A percentile compares a stretch with the other conserved stretches of the same genome.
Conservation (phyloP, 2,113 vertebrate species). For the Sarotherodon lohbergeri region DNA sequence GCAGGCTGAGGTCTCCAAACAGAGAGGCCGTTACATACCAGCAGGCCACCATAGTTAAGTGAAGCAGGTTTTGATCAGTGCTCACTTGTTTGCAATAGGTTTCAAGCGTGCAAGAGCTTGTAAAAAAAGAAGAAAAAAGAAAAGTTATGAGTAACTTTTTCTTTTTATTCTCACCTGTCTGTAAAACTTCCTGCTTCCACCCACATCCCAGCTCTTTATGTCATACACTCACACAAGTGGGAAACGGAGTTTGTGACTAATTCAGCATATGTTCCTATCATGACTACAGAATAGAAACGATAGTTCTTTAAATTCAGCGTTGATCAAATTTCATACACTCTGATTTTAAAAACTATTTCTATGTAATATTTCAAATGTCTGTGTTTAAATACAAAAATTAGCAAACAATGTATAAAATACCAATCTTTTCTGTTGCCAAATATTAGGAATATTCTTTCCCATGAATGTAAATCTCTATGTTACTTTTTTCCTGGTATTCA, state of each 20-base stretch:
- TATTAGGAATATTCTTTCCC: background rate
- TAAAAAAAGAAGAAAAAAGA: background rate
- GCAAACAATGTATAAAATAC: background rate
- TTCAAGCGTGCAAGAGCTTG: background rate
- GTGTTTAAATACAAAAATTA: background rate
- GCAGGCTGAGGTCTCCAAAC: constrained; percentile 14
- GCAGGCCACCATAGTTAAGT: constrained; percentile 15
- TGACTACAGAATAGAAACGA: background rate
- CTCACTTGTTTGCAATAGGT: background rate
- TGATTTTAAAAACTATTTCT: background rate
- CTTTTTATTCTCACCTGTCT: background rate
- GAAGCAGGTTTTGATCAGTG: constrained; percentile 18
- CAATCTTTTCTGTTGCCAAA: background rate
- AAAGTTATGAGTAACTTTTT: background rate
- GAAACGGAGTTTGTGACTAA: background rate
- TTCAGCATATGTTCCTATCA: background rate
- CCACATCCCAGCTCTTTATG: background rate
- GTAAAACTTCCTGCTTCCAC: background rate
- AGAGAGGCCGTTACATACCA: background rate
- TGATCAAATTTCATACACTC: background rate
- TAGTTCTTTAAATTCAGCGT: background rate
- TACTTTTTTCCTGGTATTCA: background rate
- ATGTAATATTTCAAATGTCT: background rate
- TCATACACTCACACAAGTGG: background rate
- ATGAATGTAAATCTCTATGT: background rate